A percentile compares a stretch with the other conserved stretches of the same genome.
These are phyloP conservation scores for Argentina silus DNA, from an alignment of 2,797 vertebrate genomes.

Conservation along the genomic window DNA sequence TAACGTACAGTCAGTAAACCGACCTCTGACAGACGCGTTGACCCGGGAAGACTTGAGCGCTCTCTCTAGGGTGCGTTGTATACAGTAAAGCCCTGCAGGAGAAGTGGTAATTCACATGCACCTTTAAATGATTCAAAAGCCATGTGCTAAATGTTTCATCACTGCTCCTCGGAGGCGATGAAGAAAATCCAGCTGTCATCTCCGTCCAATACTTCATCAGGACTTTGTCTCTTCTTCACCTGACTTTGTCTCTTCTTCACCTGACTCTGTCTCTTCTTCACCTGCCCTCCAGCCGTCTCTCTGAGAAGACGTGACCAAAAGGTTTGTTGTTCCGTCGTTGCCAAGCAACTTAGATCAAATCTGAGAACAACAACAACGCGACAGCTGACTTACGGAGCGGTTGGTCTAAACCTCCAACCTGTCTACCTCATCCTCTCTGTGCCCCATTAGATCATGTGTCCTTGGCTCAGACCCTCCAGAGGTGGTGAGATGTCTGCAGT, in stretches of 20 bases:
- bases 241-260: no score
- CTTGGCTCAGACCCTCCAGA: conserved; percentile 1
- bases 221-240: no score
- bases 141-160: conserved; percentile 33
- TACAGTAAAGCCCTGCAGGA: conserved; percentile 32
- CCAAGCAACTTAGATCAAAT: neutral
- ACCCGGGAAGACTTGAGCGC: neutral
- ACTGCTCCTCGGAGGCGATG: neutral
- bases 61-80: conserved; percentile 18
- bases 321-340: neutral
- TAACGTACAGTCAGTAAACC: no score
- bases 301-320: no score
- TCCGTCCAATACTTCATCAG: no score
- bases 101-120: conserved; percentile 29
- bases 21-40: neutral
- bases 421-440: neutral
- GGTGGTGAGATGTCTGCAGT: conserved; percentile 17
- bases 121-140: conserved; percentile 56
- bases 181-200: no score
- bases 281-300: no score
- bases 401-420: neutral
- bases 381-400: neutral
- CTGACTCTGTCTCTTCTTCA: no score
- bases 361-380: neutral
- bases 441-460: neutral